Base-by-base conservation (phyloP, 2,797 vertebrate species). In the Manis crassicaudata region DNA sequence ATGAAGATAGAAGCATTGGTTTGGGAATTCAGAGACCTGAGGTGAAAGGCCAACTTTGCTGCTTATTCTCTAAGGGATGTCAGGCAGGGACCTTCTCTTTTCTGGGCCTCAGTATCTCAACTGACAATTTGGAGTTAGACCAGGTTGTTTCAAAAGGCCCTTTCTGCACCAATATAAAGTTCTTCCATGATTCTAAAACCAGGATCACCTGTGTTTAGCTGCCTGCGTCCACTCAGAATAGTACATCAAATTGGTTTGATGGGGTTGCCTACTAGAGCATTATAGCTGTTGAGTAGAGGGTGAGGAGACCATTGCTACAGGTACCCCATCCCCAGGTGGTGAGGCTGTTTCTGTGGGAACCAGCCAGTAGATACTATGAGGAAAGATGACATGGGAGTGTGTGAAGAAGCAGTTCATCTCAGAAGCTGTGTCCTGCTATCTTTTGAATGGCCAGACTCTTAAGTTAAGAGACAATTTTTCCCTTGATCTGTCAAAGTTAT, bases 141-240 rank as follows among this genome's bases (percentile, higher is more conserved):
- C n/a, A 80, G 58, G 37, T 84, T 32, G 35, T 89, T 89, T 92
- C 50, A 72, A 54, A 89, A 72, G 46, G 18, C n/a, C n/a, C 52
- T 90, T 52, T 65, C 21, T 81, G 43, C 17, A 81, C 40, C 9
- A 58, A 2, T 86, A n/a, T 52, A 16, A 81, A 17, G 9, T 67
- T 90, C 27, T 90, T 73, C 40, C 65, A 72, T 93, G 58, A 75
- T 81, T 90, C 20, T 60, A 37, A n/a, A 93, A 85, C 60, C n/a
- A 90, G 54, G 23, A 54, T 91, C 84, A 90, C 54, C 70, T 96
- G 77, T 81, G 14, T 43, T 91, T 97, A 92, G n/a, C 87, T 90
- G 23, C n/a, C 62, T 2, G 0, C 7, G 77, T 84, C 94, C 1
- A 5, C 94, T 92, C 35, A 75, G 88, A 86, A 94, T 77, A 16